Evolutionary conservation across 2,888 invertebrate species (phyloP), one percentile per base, ranked within the genome.

Genomic region (Drosophila leonis): DNA sequence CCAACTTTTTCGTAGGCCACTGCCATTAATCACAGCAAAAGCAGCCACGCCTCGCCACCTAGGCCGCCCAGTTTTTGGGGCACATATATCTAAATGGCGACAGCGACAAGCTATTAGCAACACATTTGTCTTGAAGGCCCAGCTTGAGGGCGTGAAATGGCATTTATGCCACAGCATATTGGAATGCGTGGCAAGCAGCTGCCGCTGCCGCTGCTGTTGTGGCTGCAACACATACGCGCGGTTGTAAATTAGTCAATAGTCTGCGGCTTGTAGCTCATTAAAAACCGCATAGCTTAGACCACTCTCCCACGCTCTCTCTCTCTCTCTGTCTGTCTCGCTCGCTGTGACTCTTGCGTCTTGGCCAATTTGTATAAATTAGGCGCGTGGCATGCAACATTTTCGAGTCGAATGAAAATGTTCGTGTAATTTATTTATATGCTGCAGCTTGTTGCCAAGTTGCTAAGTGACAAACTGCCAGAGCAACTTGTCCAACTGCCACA

Each of bases 61-160:
- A 54, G 39, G 24, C 24, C 2, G 13, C 24, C 44, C 35, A 5
- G n/a, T 37, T 10, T 29, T 3, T 24, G 6, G 35, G 52, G 27
- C 44, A 59, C 63, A 56, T 75, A 66, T 75, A 62, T 64, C 64
- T 57, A 55, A 46, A 42, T 27, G 75, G 65, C 75, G 74, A 76
- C 80, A 78, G 80, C 82, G 78, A 80, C 88, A 85, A 84, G 90
- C 90, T 88, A 86, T 90, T 86, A 90, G 84, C 87, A 89, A 87
- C 84, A 87, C 84, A 85, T 85, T 85, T 85, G 84, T 85, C 84
- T 85, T 88, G 27, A 24, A 20, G 52, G 52, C 52, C 52, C 37
- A 65, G 54, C 73, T 49, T 52, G 64, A 61, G 42, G 66, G 84
- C 72, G 78, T 71, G 75, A 78, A 88, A 89, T 89, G 78, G 78